Evolutionary conservation across 2,113 vertebrate genomes (phyloP), one percentile per base, ranked within the genome.

Genomic region (Anoura caudifer): DNA sequence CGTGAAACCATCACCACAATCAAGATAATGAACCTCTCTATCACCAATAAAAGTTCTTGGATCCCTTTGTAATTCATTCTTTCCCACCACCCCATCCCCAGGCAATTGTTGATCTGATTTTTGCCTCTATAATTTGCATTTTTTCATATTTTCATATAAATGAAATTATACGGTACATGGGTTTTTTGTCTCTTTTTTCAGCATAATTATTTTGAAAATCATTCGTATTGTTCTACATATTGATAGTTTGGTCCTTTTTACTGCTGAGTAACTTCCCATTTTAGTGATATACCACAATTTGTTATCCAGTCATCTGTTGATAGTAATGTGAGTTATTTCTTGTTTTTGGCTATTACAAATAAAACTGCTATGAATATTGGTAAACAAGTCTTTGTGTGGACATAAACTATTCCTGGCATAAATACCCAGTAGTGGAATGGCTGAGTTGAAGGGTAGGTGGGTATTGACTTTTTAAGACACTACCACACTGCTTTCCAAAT

Each of bases 141-240:
- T 89, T 89, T 87, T 45, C 20, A 13, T 84, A 79, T 56, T 95
- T 95, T 92, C n/a, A 63, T 88, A 47, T 85, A 92, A 61, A 70
- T 89, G 59, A 2, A 56, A 47, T 92, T 24, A 33, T 80, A 24
- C 47, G 47, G 16, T 91, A 54, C 24, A 33, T 94, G 50, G 12
- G 4, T 14, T 28, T 63, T 63, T 63, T 61, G 33, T 89, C 81
- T 86, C 4, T 82, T 85, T 36, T 59, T 59, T 22, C 17, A 67
- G 26, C 38, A 38, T 93, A 72, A 91, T 88, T 92, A 92, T 73
- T 90, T 91, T 4, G 14, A 43, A 87, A 86, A 63, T 88, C 14
- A 28, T 70, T 19, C 6, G 38, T 63, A 52, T 41, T 84, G n/a
- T 65, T 96, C 0, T 75, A 50, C 45, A 3, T 88, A 45, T 67